phyloP scores from a whole-genome alignment of 2,113 vertebrate genomes.

The Apistogramma diplotaenia region DNA sequence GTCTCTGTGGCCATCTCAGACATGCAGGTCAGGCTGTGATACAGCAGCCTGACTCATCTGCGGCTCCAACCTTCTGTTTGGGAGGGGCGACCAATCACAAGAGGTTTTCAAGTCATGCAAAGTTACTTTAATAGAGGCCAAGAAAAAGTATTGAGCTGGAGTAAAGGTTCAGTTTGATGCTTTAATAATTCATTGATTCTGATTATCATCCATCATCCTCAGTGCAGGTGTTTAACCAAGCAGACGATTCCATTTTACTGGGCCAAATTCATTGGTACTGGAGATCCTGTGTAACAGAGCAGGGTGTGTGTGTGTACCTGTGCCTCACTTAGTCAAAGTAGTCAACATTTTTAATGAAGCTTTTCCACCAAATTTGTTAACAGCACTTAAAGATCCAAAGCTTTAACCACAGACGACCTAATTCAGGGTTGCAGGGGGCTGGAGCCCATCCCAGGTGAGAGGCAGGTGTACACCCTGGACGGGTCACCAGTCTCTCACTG shows the following conservation, averaged over 20 bases:
- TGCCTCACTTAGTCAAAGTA: background rate
- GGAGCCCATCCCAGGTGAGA: background rate
- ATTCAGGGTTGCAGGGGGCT: background rate
- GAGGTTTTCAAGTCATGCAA: too few species aligned
- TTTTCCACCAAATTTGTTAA: background rate
- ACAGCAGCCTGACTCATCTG: background rate
- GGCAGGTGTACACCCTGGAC: background rate
- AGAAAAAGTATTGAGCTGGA: too few species aligned
- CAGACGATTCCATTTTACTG: background rate
- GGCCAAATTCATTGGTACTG: background rate
- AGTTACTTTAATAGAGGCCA: too few species aligned
- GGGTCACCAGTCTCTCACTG: background rate
- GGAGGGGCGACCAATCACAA: background rate
- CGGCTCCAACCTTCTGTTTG: background rate
- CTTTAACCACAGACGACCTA: background rate
- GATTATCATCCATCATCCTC: background rate
- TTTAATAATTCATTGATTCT: too few species aligned
- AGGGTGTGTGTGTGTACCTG: background rate
- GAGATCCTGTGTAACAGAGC: background rate
- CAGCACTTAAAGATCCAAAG: background rate
- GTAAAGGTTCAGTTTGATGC: background rate
- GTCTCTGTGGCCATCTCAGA: background rate
- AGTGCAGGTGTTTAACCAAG: background rate
- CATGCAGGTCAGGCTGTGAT: background rate
- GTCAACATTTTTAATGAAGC: background rate